Evolutionary conservation across 1,140 invertebrate species (phyloP).

Genomic region (Ephestia elutella): DNA sequence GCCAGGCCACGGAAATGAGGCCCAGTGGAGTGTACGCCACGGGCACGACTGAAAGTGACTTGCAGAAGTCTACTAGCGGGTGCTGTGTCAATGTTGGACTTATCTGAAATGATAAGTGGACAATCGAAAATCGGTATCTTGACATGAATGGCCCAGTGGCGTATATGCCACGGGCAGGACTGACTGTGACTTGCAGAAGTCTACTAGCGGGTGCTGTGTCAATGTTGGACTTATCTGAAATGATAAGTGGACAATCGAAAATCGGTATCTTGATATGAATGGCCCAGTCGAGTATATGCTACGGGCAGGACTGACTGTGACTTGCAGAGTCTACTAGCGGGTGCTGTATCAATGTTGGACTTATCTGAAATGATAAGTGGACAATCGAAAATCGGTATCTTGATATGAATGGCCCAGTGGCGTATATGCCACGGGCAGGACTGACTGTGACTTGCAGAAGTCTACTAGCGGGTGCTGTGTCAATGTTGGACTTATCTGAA

Average conservation of each 20-base stretch:
- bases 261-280: no score
- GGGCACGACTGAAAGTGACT: slow-evolving; percentile 50
- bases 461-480: slow-evolving; percentile 48
- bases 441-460: slow-evolving; percentile 36
- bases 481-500: slow-evolving; percentile 53
- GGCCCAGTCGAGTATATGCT: slow-evolving; percentile 84
- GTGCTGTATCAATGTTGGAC: slow-evolving; percentile 46
- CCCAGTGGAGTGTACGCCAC: slow-evolving; percentile 85
- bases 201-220: slow-evolving; percentile 44
- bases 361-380: slow-evolving; percentile 45
- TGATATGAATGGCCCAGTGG: slow-evolving; percentile 81
- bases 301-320: slow-evolving; percentile 68
- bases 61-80: slow-evolving; percentile 47
- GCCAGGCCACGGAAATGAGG: slow-evolving; percentile 72
- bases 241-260: no score
- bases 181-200: slow-evolving; percentile 38
- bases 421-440: slow-evolving; percentile 80
- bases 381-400: no score
- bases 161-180: slow-evolving; percentile 80
- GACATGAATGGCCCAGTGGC: slow-evolving; percentile 80
- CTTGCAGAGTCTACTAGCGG: slow-evolving; percentile 48
- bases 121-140: no score
- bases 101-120: slow-evolving; percentile 35
- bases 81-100: slow-evolving; percentile 51
- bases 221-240: slow-evolving; percentile 54